phyloP scores from a whole-genome alignment of 2,888 invertebrate species.

The Trisateles emortualis region DNA sequence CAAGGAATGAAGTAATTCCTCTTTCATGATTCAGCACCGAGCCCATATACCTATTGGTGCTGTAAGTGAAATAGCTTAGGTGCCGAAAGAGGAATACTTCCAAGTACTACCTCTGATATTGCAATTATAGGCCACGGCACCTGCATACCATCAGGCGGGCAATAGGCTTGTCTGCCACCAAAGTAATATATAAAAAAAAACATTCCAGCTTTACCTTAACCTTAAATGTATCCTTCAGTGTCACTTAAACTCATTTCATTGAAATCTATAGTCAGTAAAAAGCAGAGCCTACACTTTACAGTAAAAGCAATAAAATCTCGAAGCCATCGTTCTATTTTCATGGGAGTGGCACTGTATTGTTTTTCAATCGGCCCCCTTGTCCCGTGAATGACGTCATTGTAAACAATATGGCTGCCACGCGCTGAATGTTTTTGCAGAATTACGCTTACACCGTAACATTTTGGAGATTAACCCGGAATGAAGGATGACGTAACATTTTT shows the following conservation, averaged over 20 bases:
- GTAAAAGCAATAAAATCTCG: constrained; percentile 38
- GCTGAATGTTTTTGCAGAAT: constrained; percentile 46
- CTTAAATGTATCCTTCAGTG: constrained; percentile 2
- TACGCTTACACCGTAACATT: constrained; percentile 46
- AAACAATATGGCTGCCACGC: constrained; percentile 53
- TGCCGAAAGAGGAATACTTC: too few species aligned
- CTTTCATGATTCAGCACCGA: too few species aligned
- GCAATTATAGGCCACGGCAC: too few species aligned
- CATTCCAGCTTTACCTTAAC: too few species aligned
- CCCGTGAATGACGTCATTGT: constrained; percentile 53
- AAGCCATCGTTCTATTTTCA: constrained; percentile 45
- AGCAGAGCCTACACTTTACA: constrained; percentile 27
- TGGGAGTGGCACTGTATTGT: constrained; percentile 50
- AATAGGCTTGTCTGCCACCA: too few species aligned
- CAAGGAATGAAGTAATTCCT: too few species aligned
- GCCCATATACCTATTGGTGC: too few species aligned
- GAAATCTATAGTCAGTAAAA: constrained; percentile 20
- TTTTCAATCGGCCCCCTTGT: constrained; percentile 55
- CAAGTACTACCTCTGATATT: too few species aligned
- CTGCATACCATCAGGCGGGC: too few species aligned
- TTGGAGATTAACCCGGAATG: constrained; percentile 43
- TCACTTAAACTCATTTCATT: constrained; percentile 11
- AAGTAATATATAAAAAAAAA: too few species aligned
- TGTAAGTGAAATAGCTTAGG: too few species aligned
- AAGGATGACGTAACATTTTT: constrained; percentile 37